Percentiles rank a stretch among this genome's conserved stretches.
Evolutionary conservation across 2,113 vertebrate species (phyloP).

Genomic region (Marmota monax): DNA sequence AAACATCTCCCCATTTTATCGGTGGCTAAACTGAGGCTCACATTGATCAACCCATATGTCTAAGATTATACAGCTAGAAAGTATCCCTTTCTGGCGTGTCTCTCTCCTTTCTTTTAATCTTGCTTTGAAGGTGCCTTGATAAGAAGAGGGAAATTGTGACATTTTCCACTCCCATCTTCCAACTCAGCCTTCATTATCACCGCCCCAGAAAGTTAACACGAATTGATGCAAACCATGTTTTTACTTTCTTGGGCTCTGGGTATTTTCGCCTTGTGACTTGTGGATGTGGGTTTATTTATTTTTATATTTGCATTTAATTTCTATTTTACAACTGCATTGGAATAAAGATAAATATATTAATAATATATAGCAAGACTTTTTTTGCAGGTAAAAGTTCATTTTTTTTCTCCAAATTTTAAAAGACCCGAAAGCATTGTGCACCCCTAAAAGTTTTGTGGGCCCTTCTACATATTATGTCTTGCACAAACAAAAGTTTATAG

Average conservation of each 20-base stretch:
- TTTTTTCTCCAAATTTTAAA: conserved; percentile 33
- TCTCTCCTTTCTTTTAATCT: background rate
- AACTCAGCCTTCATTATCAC: background rate
- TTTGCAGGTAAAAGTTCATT: background rate
- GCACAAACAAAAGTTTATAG: background rate
- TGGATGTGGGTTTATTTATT: background rate
- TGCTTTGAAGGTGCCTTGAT: background rate
- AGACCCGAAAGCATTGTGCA: background rate
- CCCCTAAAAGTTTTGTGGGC: background rate
- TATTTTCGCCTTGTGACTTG: background rate
- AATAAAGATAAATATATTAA: background rate
- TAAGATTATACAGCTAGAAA: background rate
- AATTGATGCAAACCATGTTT: background rate
- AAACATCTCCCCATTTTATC: background rate
- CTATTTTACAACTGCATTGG: background rate
- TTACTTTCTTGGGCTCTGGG: background rate
- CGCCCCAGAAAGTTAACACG: background rate
- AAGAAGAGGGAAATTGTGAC: background rate
- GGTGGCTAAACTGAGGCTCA: background rate
- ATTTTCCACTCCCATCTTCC: background rate
- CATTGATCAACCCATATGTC: background rate
- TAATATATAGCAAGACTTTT: background rate
- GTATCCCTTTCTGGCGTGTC: background rate
- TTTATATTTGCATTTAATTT: background rate
- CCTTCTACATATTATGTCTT: background rate